Base-by-base conservation (phyloP, 2,888 invertebrate species). In the Drosophila picticornis region DNA sequence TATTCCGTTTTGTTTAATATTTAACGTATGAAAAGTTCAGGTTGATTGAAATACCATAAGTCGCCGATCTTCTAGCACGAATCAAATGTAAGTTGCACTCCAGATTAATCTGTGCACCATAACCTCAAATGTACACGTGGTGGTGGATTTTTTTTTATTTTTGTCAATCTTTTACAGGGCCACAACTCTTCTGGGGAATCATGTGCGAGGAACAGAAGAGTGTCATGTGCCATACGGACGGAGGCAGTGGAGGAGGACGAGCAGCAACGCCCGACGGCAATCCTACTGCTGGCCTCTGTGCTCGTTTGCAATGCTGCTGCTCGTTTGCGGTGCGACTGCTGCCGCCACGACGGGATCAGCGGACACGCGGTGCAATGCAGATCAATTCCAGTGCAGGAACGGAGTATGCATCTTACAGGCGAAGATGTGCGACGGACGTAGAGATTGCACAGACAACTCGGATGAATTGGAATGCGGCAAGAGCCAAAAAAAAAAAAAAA, bases 381-480 rank as follows among this genome's bases (percentile, higher is more conserved):
- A 93, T 31, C 93, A 94, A 72, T 95, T 94, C 84, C 91, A 94
- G 31, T 96, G 96, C 77, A 85, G 91, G 25, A 93, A 95, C 89
- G 92, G 92, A 68, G 88, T 83, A 58, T 93, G 93, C 81, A 92
- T 93, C 80, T 78, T 89, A 75, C 77, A 75, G 62, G 82, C 90
- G 70, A 91, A 91, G 83, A 91, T 93, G 75, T 93, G 93, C 72
- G 91, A 93, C 83, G 91, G 91, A 71, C 90, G 74, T 67, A 80
- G 66, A 16, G 93, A 93, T 82, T 93, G 93, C 81, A 72, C 83
- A 32, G 92, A 93, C 75, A 81, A 90, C 70, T 88, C 92, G 19
- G 93, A 93, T 81, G 93, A 93, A 87, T 77, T 83, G 72, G 90
- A 93, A 65, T 93, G 93, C 78, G 93, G 93, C 91, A 86, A 85